A percentile compares a stretch with the other conserved stretches of the same genome.
Conservation (phyloP, 92 coral and sea anemone species). For the Blastomussa wellsi region DNA sequence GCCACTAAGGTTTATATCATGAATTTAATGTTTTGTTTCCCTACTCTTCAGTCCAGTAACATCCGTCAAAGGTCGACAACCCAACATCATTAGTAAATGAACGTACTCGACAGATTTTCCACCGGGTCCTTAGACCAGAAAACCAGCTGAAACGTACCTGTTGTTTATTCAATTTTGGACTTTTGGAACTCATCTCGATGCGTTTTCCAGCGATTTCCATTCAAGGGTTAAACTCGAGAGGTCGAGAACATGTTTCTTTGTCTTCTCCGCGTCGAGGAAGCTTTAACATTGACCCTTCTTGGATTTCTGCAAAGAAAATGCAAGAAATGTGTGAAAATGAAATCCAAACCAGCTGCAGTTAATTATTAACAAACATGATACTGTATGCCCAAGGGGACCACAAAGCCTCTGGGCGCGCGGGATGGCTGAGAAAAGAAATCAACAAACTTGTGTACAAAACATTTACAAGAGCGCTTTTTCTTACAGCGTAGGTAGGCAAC, state of each 20-base stretch:
- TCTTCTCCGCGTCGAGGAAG: background rate
- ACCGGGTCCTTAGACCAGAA: background rate
- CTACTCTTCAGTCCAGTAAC: background rate
- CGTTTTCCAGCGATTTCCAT: background rate
- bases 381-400: background rate
- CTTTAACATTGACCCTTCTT: background rate
- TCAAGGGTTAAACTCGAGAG: background rate
- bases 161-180: constrained; percentile 17
- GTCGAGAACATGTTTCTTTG: background rate
- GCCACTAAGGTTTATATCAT: background rate
- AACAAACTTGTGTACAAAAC: background rate
- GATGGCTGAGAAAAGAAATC: background rate
- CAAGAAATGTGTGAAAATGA: constrained; percentile 16
- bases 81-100: background rate
- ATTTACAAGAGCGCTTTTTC: background rate
- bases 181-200: constrained; percentile 14
- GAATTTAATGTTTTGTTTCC: background rate
- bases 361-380: constrained; percentile 25
- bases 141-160: constrained; percentile 21
- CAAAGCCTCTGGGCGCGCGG: background rate
- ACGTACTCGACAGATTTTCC: background rate
- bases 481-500: background rate
- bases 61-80: constrained; percentile 3
- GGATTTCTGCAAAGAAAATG: constrained; percentile 18
- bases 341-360: constrained; percentile 1